Evolutionary conservation across 1,140 invertebrate species (phyloP).

Genomic region (Psix sp.): DNA sequence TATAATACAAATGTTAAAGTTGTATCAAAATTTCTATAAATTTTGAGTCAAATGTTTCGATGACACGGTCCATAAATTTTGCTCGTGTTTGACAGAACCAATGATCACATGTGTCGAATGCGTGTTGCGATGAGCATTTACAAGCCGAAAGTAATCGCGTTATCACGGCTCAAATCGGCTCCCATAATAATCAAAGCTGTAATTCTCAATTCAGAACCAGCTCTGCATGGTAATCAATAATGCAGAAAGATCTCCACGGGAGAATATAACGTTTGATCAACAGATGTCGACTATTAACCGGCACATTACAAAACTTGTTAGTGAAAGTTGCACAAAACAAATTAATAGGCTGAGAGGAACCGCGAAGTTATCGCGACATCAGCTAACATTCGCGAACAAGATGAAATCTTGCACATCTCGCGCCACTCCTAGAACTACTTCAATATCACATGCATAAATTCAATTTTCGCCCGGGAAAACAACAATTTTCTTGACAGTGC

Average conservation of each 20-base stretch:
- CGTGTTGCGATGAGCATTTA: no score
- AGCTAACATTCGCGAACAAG: conserved; percentile 17
- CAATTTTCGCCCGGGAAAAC: conserved; percentile 12
- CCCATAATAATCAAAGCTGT: conserved; percentile 32
- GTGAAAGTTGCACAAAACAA: conserved; percentile 37
- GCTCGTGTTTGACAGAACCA: neutral
- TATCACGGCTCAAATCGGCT: conserved; percentile 24
- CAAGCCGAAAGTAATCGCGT: conserved; percentile 23
- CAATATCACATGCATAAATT: conserved; percentile 13
- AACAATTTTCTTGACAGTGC: no score
- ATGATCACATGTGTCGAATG: conserved; percentile 10
- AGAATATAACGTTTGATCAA: conserved; percentile 27
- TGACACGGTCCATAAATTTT: neutral
- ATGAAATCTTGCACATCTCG: conserved; percentile 28
- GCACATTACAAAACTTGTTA: conserved; percentile 38
- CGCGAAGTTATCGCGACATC: conserved; percentile 18
- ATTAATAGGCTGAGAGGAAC: conserved; percentile 17
- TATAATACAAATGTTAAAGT: no score
- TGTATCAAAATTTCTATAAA: no score
- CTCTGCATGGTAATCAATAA: conserved; percentile 39
- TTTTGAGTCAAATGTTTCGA: neutral
- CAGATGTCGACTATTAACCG: conserved; percentile 31
- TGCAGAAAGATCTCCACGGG: conserved; percentile 31
- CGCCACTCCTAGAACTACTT: conserved; percentile 16
- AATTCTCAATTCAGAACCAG: conserved; percentile 24